Conservation (phyloP, 2,113 vertebrate genomes). For the Megaceryle torquata region DNA sequence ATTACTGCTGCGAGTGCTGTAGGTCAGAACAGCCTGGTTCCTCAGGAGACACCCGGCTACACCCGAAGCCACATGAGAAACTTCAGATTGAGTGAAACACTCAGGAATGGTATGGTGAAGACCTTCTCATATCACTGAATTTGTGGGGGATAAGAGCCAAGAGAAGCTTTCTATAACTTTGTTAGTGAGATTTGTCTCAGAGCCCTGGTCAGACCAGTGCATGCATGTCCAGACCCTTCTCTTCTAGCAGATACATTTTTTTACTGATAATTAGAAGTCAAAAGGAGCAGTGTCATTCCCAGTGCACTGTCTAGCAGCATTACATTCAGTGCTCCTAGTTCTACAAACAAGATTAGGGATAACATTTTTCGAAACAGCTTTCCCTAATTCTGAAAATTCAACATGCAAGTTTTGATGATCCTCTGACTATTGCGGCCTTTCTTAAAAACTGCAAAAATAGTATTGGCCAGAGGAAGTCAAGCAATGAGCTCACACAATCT, state of each 20-base stretch:
- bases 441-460: background rate
- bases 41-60: background rate
- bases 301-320: background rate
- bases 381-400: background rate
- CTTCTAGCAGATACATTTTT: background rate
- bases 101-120: background rate
- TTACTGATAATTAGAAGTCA: background rate
- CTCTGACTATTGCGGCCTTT: background rate
- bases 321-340: background rate
- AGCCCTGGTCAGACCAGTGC: background rate
- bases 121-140: background rate
- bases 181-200: background rate
- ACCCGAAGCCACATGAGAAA: background rate
- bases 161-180: background rate
- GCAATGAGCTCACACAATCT: background rate
- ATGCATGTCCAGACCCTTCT: background rate
- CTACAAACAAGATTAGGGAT: background rate
- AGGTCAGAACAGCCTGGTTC: background rate
- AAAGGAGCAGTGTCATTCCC: background rate
- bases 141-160: background rate
- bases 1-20: rapidly evolving
- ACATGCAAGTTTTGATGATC: background rate
- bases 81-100: background rate
- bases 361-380: background rate
- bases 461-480: background rate